Conservation (phyloP, 2,888 invertebrate species). For the Carterocephalus palaemon region DNA sequence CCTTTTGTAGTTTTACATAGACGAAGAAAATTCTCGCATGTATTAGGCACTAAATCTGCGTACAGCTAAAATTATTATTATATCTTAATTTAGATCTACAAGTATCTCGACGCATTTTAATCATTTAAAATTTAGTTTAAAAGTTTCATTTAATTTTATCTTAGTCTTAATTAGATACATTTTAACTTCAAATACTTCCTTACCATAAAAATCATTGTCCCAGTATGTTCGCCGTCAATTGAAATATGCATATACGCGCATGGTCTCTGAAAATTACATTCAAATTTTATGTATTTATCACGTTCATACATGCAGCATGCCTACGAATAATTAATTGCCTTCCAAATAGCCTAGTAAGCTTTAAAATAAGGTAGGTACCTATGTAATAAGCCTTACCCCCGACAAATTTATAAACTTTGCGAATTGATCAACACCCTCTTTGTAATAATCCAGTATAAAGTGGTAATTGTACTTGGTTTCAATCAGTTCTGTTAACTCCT, state of each 20-base stretch:
- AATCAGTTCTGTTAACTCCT: conserved; percentile 65
- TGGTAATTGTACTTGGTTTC: conserved; percentile 64
- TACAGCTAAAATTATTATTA: conserved; percentile 79
- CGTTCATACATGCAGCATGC: too few species aligned
- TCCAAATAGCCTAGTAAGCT: too few species aligned
- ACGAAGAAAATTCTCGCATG: conserved; percentile 78
- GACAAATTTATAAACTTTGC: conserved; percentile 59
- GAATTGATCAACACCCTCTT: conserved; percentile 61
- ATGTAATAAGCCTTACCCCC: conserved; percentile 59
- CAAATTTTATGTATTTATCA: too few species aligned
- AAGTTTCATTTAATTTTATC: too few species aligned
- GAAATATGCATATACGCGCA: conserved; percentile 77
- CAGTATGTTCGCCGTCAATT: conserved; percentile 60
- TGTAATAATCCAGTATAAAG: conserved; percentile 64
- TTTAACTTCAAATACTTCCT: conserved; percentile 26
- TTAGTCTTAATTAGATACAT: neutral
- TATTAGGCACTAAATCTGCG: conserved; percentile 77
- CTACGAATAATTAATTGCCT: too few species aligned
- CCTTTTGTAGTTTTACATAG: conserved; percentile 66
- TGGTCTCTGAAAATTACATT: conserved; percentile 75
- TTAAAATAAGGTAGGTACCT: too few species aligned
- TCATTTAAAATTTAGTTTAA: too few species aligned
- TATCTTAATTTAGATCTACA: too few species aligned
- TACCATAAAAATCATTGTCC: conserved; percentile 80
- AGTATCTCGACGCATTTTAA: too few species aligned